A percentile compares a stretch with the other conserved stretches of the same genome.
These are phyloP conservation scores for Plecturocebus donacophilus DNA, from an alignment of 2,113 vertebrate species.

Conservation along the genomic window DNA sequence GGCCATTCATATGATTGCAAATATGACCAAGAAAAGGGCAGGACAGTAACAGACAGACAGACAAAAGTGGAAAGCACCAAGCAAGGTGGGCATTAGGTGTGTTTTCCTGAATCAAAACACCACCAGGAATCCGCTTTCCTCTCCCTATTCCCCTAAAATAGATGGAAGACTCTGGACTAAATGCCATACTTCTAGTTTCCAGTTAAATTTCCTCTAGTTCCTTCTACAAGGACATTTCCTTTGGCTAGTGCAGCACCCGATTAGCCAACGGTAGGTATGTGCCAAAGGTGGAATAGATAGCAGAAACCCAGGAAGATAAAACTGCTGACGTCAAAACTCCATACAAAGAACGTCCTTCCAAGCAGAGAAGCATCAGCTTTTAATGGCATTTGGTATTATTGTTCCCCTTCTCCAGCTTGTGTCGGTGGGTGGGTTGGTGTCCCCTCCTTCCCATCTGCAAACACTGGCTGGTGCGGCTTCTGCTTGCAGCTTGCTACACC, in stretches of 20 bases:
- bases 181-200: slow-evolving; percentile 4
- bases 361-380: background rate
- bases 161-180: background rate
- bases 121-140: background rate
- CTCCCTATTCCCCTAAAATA: background rate
- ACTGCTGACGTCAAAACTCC: slow-evolving; percentile 66
- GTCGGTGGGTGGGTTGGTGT: background rate
- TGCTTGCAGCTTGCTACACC: background rate
- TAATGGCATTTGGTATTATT: background rate
- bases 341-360: slow-evolving; percentile 35
- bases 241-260: background rate
- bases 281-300: slow-evolving; percentile 17
- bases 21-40: background rate
- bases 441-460: background rate
- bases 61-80: background rate
- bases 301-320: slow-evolving; percentile 55
- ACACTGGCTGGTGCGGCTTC: background rate
- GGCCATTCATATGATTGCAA: background rate
- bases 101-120: background rate
- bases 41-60: background rate
- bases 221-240: slow-evolving; percentile 55
- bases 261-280: background rate
- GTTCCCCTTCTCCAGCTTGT: background rate
- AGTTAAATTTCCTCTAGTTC: background rate
- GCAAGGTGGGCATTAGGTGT: background rate